A percentile compares a stretch with the other conserved stretches of the same genome.
Conservation (phyloP, 2,113 vertebrate genomes). For the Nothocercus nigrocapillus region DNA sequence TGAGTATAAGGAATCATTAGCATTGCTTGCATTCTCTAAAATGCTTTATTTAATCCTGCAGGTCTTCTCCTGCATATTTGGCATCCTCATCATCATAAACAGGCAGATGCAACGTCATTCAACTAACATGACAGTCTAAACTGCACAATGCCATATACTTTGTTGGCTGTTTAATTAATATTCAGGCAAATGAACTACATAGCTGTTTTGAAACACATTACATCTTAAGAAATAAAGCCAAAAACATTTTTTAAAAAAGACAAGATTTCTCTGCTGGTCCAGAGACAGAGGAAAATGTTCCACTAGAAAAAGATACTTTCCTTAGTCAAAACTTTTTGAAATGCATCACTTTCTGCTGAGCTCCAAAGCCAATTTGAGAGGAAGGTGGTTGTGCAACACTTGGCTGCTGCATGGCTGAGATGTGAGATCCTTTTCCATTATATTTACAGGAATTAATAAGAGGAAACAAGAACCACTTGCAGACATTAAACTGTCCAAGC, state of each 20-base stretch:
- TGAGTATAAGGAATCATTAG: not conserved
- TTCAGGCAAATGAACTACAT: not conserved
- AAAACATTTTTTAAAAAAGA: not conserved
- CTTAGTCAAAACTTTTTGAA: not conserved
- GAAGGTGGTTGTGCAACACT: slow-evolving; percentile 58
- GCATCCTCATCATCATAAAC: not conserved
- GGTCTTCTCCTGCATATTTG: not conserved
- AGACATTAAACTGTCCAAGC: slow-evolving; percentile 47
- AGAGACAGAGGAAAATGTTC: not conserved
- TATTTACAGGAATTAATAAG: slow-evolving; percentile 60
- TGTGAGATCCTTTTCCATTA: slow-evolving; percentile 1
- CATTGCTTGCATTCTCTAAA: not conserved
- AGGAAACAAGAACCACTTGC: slow-evolving; percentile 63
- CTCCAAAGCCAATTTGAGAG: not conserved
- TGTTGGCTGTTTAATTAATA: not conserved
- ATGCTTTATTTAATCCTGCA: not conserved
- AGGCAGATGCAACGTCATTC: not conserved
- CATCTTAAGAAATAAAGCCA: not conserved
- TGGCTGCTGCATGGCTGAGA: slow-evolving; percentile 31
- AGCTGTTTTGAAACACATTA: not conserved
- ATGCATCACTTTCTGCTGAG: not conserved
- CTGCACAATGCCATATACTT: not conserved
- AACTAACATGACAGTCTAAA: not conserved
- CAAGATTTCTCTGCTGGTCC: not conserved
- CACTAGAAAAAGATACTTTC: not conserved